phyloP scores from a whole-genome alignment of 53 echinoderm and acorn worm species.

The Echinometra lucunter region DNA sequence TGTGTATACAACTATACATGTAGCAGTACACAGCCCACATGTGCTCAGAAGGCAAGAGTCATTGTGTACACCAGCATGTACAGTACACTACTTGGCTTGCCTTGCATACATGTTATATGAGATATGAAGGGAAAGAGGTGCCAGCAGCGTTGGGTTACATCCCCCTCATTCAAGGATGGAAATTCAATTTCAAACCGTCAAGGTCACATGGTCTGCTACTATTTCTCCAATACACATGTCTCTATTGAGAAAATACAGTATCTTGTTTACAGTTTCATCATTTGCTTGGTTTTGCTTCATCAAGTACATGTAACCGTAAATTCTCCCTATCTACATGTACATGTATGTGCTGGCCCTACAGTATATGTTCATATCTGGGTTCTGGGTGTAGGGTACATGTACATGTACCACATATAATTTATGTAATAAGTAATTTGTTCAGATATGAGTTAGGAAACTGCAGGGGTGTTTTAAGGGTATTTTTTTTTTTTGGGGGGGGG shows the following conservation, averaged over 20 bases:
- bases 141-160: conserved; percentile 55
- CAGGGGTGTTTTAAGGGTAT: no score
- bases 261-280: not conserved
- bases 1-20: not conserved
- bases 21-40: not conserved
- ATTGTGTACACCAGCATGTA: not conserved
- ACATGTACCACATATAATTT: no score
- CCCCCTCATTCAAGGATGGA: conserved; percentile 42
- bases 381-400: no score
- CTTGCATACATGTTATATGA: not conserved
- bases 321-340: not conserved
- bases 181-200: conserved; percentile 42
- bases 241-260: not conserved
- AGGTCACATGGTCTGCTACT: conserved; percentile 37
- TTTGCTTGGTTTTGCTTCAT: not conserved
- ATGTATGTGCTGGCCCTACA: no score
- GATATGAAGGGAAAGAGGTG: conserved; percentile 31
- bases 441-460: no score
- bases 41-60: not conserved
- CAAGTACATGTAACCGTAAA: not conserved
- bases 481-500: no score
- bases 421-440: no score
- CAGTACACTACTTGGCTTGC: no score
- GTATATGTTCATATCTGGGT: no score
- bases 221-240: not conserved